Evolutionary conservation across 2,797 vertebrate genomes (phyloP).

Genomic region (Heliangelus exortis): DNA sequence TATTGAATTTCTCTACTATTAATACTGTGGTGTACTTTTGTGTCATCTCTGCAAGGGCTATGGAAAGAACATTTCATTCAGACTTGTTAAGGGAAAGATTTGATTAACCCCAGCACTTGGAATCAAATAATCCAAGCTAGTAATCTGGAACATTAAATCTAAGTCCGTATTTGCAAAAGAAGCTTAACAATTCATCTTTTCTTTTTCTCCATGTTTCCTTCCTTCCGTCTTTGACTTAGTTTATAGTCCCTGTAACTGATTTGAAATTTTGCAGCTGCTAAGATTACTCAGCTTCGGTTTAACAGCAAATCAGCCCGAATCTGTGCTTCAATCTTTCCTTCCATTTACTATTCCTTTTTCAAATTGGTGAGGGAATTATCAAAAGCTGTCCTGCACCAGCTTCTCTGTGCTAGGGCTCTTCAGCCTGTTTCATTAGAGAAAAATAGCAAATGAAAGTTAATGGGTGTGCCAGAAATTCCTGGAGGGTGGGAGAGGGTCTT

Average conservation of each 20-base stretch:
- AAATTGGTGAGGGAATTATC: neutral
- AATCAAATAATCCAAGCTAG: conserved; percentile 31
- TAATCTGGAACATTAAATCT: conserved; percentile 49
- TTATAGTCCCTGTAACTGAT: neutral
- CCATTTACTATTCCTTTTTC: conserved; percentile 5
- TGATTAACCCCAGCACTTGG: conserved; percentile 24
- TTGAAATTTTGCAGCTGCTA: conserved; percentile 58
- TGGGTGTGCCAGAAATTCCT: neutral
- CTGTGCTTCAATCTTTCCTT: neutral
- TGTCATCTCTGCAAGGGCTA: neutral
- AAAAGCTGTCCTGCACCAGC: neutral
- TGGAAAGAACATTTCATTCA: conserved; percentile 42
- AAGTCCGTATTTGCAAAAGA: conserved; percentile 35
- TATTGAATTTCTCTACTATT: neutral
- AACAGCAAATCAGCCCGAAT: neutral
- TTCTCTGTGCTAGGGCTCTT: neutral
- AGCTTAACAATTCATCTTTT: conserved; percentile 45
- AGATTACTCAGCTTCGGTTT: neutral
- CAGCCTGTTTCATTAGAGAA: neutral
- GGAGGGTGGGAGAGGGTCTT: neutral
- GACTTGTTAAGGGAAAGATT: neutral
- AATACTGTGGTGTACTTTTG: neutral
- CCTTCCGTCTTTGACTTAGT: conserved; percentile 23
- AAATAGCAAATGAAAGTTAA: neutral
- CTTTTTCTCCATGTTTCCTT: conserved; percentile 36